Evolutionary conservation across 2,797 vertebrate species (phyloP).

Genomic region (Lepus townsendii): DNA sequence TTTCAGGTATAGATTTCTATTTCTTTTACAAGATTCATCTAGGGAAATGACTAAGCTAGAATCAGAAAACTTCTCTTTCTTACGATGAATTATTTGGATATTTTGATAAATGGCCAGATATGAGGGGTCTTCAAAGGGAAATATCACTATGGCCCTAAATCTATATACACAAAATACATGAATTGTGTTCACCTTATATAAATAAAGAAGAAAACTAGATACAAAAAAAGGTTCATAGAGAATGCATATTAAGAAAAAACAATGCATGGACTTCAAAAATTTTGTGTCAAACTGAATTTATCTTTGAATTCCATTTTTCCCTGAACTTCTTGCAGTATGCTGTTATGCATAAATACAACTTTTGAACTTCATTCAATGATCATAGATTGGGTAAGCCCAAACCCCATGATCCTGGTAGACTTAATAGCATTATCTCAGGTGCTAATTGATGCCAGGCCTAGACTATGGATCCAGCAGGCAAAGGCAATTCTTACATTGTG

Average conservation of each 20-base stretch:
- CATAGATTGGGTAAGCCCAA: neutral
- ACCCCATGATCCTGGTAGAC: neutral
- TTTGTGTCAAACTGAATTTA: too few species aligned
- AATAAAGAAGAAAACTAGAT: too few species aligned
- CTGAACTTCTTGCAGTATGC: too few species aligned
- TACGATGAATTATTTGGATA: conserved; percentile 60
- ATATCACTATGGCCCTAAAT: too few species aligned
- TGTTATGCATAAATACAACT: neutral
- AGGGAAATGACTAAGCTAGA: conserved; percentile 9
- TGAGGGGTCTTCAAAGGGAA: too few species aligned
- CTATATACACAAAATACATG: too few species aligned
- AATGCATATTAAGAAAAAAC: too few species aligned
- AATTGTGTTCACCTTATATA: too few species aligned
- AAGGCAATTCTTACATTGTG: neutral
- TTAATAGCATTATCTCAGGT: conserved; percentile 26
- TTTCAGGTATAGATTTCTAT: conserved; percentile 14
- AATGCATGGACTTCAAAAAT: too few species aligned
- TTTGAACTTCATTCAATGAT: conserved; percentile 15
- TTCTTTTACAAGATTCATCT: conserved; percentile 41
- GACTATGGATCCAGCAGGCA: neutral
- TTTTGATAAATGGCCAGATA: conserved; percentile 29
- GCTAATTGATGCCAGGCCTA: neutral
- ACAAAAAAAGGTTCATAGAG: too few species aligned
- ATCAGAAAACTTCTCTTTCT: conserved; percentile 25
- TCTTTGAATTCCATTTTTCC: too few species aligned